Conservation (phyloP, 2,797 vertebrate species). For the Argyrosomus regius region DNA sequence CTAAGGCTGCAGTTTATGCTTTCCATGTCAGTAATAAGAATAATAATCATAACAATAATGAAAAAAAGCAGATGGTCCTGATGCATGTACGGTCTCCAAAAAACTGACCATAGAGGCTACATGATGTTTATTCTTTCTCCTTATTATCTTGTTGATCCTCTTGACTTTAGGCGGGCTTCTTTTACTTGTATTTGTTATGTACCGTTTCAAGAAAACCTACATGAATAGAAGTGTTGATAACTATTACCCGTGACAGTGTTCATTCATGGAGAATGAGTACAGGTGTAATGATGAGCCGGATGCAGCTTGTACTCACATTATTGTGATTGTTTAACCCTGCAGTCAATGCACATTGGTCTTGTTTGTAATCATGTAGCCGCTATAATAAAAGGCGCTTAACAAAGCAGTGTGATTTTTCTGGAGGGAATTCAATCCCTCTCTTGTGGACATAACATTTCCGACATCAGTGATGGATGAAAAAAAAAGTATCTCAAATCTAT, state of each 20-base stretch:
- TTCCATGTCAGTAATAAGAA: background rate
- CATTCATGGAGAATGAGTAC: background rate
- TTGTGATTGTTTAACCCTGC: background rate
- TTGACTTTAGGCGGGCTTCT: background rate
- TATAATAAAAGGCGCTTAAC: background rate
- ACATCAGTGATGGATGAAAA: background rate
- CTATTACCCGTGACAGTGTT: background rate
- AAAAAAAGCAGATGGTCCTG: constrained; percentile 12
- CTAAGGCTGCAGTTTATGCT: background rate
- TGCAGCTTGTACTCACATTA: background rate
- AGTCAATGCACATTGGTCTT: background rate
- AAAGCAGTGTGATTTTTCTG: background rate
- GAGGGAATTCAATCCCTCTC: background rate
- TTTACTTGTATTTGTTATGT: background rate
- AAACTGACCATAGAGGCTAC: background rate
- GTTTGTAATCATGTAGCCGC: background rate
- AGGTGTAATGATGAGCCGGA: background rate
- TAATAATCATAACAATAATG: background rate
- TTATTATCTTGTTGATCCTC: background rate
- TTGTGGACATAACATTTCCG: background rate
- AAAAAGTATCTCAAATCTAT: background rate
- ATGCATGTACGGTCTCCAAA: background rate
- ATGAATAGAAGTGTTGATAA: background rate
- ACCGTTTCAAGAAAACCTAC: background rate
- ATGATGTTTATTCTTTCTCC: background rate